These are phyloP conservation scores for Plutella xylostella DNA, from an alignment of 2,888 invertebrate species.

Conservation along the genomic window DNA sequence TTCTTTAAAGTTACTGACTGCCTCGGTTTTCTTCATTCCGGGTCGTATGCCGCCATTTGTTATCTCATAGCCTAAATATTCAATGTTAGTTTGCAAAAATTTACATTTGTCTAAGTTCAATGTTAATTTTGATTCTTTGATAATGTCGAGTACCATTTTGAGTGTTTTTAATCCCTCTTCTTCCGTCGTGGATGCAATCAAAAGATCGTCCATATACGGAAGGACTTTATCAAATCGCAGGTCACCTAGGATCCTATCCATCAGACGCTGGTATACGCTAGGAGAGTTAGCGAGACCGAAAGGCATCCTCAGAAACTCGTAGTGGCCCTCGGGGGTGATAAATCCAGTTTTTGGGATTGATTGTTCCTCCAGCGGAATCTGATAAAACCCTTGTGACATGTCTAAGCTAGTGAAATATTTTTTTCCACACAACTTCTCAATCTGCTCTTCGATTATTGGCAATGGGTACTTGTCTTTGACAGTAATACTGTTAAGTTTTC, in stretches of 20 bases:
- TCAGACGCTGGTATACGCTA: neutral
- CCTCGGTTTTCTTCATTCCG: neutral
- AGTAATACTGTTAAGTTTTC: constrained; percentile 12
- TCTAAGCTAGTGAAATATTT: neutral
- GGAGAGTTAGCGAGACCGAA: neutral
- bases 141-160: neutral
- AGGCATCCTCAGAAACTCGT: neutral
- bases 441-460: constrained; percentile 4
- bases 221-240: neutral
- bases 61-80: constrained; percentile 5
- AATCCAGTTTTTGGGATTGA: neutral
- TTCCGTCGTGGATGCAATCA: neutral
- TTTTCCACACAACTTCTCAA: neutral
- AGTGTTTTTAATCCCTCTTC: neutral
- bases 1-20: neutral
- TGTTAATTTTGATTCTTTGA: neutral
- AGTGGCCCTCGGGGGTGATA: neutral
- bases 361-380: neutral
- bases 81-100: neutral
- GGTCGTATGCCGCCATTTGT: neutral
- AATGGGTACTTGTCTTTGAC: constrained; percentile 4
- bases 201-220: constrained; percentile 2
- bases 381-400: neutral
- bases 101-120: neutral
- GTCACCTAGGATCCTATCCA: neutral